Conservation (phyloP, 2,113 vertebrate species). For the Anser brachyrhynchus region DNA sequence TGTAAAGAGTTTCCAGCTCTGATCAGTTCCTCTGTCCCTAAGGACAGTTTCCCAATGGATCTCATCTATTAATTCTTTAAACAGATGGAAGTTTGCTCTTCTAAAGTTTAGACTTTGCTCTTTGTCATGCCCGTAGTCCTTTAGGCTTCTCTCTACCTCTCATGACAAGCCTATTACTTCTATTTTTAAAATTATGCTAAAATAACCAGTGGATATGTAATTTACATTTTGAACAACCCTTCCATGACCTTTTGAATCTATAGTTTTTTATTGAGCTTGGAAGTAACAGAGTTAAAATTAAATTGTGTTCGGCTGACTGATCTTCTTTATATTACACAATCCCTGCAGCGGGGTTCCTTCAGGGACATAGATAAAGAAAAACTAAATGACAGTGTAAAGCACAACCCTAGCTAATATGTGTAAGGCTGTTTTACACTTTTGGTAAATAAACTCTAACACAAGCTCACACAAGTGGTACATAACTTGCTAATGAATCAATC, state of each 20-base stretch:
- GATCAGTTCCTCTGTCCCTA: too few species aligned
- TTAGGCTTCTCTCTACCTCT: not conserved
- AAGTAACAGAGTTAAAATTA: constrained; percentile 56
- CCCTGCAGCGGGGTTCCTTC: not conserved
- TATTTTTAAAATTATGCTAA: not conserved
- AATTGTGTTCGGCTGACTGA: constrained; percentile 8
- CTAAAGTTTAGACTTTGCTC: too few species aligned
- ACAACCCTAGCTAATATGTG: not conserved
- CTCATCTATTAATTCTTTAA: too few species aligned
- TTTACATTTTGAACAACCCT: constrained; percentile 41
- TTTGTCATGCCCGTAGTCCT: too few species aligned
- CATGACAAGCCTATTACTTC: not conserved
- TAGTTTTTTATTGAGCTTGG: not conserved
- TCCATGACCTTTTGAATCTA: constrained; percentile 2
- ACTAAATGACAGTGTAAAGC: constrained; percentile 18
- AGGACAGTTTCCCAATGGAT: too few species aligned
- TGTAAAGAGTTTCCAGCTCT: too few species aligned
- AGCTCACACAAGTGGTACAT: not conserved
- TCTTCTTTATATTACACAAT: not conserved
- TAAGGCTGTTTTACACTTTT: not conserved
- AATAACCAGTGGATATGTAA: not conserved
- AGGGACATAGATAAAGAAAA: not conserved
- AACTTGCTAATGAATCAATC: constrained; percentile 29
- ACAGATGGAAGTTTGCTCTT: too few species aligned
- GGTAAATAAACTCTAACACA: not conserved